Percentiles rank a stretch among this genome's conserved stretches.
Evolutionary conservation across 2,797 vertebrate genomes (phyloP).

Genomic region (Loriculus beryllinus): DNA sequence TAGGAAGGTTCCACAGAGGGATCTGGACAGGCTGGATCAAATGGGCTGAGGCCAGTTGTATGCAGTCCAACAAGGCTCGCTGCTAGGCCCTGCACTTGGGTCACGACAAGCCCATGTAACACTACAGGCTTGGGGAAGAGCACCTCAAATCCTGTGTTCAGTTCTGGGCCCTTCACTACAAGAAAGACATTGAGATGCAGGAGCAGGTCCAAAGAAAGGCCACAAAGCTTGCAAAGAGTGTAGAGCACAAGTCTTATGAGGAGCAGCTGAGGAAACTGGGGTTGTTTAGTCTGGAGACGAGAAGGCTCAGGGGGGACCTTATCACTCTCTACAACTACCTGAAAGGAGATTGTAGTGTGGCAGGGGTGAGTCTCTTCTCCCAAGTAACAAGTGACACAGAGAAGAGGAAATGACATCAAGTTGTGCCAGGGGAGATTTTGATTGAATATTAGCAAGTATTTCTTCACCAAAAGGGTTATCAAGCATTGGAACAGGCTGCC

Average conservation of each 20-base stretch:
- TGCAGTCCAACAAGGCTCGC: neutral
- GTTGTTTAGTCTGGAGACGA: neutral
- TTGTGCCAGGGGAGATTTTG: neutral
- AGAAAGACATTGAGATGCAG: neutral
- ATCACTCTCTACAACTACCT: fast-evolving
- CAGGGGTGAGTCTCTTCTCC: neutral
- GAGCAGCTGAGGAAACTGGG: neutral
- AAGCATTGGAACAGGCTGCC: neutral
- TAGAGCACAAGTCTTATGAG: neutral
- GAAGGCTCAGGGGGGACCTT: neutral
- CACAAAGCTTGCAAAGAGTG: neutral
- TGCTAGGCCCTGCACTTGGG: neutral
- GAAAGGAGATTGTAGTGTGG: neutral
- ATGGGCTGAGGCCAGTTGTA: neutral
- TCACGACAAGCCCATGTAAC: neutral
- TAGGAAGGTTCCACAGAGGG: neutral
- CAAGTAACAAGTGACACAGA: neutral
- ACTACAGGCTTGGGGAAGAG: neutral
- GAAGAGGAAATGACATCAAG: neutral
- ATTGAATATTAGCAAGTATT: neutral
- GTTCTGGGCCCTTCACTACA: neutral
- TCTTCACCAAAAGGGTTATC: neutral
- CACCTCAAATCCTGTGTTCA: fast-evolving
- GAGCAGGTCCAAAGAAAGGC: neutral
- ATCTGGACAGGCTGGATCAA: neutral